Base-by-base conservation (phyloP, 2,113 vertebrate species). In the Catagonus wagneri region DNA sequence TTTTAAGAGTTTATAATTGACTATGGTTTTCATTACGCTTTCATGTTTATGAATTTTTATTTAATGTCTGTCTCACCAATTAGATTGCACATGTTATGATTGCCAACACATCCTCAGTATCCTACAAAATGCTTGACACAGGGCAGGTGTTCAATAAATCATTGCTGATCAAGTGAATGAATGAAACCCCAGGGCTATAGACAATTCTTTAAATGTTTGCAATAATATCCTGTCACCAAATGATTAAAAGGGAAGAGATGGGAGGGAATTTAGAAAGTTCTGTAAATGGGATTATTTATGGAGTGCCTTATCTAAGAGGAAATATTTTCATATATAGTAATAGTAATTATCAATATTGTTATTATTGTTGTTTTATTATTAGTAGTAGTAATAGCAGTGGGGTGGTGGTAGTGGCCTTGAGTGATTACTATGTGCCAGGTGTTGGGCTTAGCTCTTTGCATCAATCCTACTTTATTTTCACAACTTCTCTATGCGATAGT, bases 81-180 rank as follows among this genome's bases (percentile, higher is more conserved):
- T 56, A 68, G 32, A 65, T 36, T 63, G 6, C 39, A 32, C 23
- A 17, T 34, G 23, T 60, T 52, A 36, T 19, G 15, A 27, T 93
- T 32, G 39, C 32, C 20, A 13, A 8, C 6, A 0, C 36, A 50
- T 72, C 83, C 54, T 93, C 39, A 14, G 69, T 66, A 54, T 61
- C 79, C 50, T 69, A 19, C 52, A 44, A 90, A 36, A 7, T 74
- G 32, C 44, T 58, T 80, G 90, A 32, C 54, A 27, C 6, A 36
- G 2, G 32, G 44, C 90, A 92, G 72, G 69, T 95, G 44, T 94
- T 96, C 69, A 66, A 44, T 80, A 90, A 94, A 80, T 93, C 65
- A 79, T 50, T 78, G n/a, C 22, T 27, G 78, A 56, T 79, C 2
- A 20, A 19, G 12, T 25, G 20, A 56, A 68, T 80, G 65, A 94